Evolutionary conservation across 2,888 invertebrate genomes (phyloP), one percentile per base, ranked within the genome.

Genomic region (Linnaemya tessellans): DNA sequence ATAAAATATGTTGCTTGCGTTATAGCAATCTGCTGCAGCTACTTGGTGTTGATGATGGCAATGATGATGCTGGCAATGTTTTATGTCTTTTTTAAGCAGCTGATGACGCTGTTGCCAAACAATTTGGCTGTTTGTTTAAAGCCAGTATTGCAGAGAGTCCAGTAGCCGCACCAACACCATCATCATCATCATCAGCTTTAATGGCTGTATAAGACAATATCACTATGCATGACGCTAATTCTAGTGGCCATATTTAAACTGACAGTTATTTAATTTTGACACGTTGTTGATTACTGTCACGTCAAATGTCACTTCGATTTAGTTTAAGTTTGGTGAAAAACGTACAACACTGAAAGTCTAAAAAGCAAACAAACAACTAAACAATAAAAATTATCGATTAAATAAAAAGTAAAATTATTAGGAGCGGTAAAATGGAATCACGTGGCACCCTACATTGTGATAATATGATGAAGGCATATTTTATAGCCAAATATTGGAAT

Each of bases 251-350:
- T 88, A 88, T 88, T 88, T 87, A 88, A 88, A 88, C 84, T 87
- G 87, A 87, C 87, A 87, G 88, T 87, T 88, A 88, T 88, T 88
- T 88, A 88, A 87, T 88, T 88, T 88, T 87, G 88, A 88, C 88
- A 88, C 88, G 88, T 87, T 87, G 88, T 87, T 87, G 87, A 88
- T 88, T 88, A 88, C 87, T 88, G 88, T 85, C 87, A 87, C 86
- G 87, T 88, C 88, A 87, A 84, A 85, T 84, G 88, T 87, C 87
- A 87, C 82, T 87, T 86, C 82, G 82, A 86, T 86, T 84, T 81
- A 85, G 85, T 87, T 84, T 85, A 60, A 85, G 82, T 82, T 85
- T 75, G 65, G 71, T 46, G 70, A 70, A 84, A 82, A 81, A 68
- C 78, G 81, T 64, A 73, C n/a, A 80, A 41, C 46, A 74, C n/a